Evolutionary conservation across 2,888 invertebrate genomes (phyloP).

Genomic region (Ormyrus nitidulus): DNA sequence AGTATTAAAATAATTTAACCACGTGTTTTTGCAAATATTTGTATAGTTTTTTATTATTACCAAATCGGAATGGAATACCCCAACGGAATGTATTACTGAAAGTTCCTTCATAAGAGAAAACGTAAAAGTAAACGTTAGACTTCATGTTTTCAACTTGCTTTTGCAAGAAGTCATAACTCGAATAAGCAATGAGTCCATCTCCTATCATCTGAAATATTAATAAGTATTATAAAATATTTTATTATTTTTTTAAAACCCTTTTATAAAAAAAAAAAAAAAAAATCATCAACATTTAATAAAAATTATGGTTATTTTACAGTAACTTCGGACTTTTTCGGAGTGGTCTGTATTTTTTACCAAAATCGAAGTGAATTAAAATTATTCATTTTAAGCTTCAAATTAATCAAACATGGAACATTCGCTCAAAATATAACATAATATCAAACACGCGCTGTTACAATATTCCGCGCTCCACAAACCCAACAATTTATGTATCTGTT

Average conservation of each 20-base stretch:
- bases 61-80: constrained; percentile 55
- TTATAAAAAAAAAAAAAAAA: too few species aligned
- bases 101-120: constrained; percentile 66
- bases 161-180: constrained; percentile 57
- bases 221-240: not conserved
- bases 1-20: not conserved
- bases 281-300: too few species aligned
- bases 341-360: too few species aligned
- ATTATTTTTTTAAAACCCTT: not conserved
- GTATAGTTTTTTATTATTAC: constrained; percentile 54
- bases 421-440: too few species aligned
- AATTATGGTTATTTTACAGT: too few species aligned
- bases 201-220: constrained; percentile 59
- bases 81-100: constrained; percentile 59
- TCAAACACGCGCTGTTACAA: too few species aligned
- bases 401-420: too few species aligned
- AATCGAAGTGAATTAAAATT: too few species aligned
- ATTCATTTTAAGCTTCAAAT: too few species aligned
- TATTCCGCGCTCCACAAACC: too few species aligned
- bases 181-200: constrained; percentile 61
- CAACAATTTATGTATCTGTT: too few species aligned
- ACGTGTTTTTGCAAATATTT: not conserved
- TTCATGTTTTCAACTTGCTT: constrained; percentile 61
- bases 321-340: too few species aligned
- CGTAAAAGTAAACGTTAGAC: constrained; percentile 65